A percentile compares a stretch with the other conserved stretches of the same genome.
These are phyloP conservation scores for Phragmatobia fuliginosa DNA, from an alignment of 2,888 invertebrate species.

Conservation along the genomic window DNA sequence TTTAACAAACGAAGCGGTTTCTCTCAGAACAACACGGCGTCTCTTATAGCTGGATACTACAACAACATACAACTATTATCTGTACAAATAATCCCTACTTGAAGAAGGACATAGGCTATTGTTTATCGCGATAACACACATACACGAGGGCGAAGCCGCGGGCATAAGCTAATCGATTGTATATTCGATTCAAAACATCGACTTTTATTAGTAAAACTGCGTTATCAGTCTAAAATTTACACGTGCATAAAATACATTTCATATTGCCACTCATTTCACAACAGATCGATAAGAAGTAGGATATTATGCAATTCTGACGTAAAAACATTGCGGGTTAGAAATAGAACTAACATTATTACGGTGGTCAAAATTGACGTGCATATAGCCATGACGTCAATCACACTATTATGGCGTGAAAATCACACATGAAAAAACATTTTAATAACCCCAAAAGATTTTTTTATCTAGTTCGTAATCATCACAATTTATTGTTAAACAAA, in stretches of 20 bases:
- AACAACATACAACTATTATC: too few species aligned
- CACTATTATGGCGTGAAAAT: conserved; percentile 11
- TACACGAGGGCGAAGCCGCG: too few species aligned
- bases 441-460: conserved; percentile 5
- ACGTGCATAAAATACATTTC: conserved; percentile 47
- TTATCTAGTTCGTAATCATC: not conserved
- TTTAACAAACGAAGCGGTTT: not conserved
- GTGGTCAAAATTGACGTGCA: conserved; percentile 18
- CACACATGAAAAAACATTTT: conserved; percentile 11
- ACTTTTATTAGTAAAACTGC: conserved; percentile 9
- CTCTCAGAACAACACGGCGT: too few species aligned
- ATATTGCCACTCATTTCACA: conserved; percentile 46
- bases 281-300: conserved; percentile 49
- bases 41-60: too few species aligned
- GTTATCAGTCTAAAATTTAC: conserved; percentile 37
- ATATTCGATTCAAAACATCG: conserved; percentile 14
- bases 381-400: conserved; percentile 39
- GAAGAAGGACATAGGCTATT: too few species aligned
- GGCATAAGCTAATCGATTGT: not conserved
- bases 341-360: conserved; percentile 10
- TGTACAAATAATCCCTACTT: too few species aligned
- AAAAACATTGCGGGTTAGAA: conserved; percentile 34
- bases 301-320: conserved; percentile 61
- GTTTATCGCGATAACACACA: too few species aligned
- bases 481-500: not conserved